Base-by-base conservation (phyloP, 2,888 invertebrate genomes). In the Mellilla xanthometata region DNA sequence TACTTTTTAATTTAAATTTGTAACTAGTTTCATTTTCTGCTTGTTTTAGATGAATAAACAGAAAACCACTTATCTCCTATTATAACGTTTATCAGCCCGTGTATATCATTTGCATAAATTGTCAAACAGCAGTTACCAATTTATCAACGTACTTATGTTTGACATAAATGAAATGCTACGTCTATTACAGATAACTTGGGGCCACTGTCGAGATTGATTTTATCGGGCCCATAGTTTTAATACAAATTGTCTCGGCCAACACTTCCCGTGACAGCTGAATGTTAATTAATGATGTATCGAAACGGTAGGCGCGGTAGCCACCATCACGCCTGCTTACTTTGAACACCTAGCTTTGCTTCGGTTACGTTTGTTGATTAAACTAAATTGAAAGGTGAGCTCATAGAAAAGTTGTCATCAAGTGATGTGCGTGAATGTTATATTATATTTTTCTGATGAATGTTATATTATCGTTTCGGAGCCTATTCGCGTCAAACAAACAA, bases 231-330 rank as follows among this genome's bases (percentile, higher is more conserved):
- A 39, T 41, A 48, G 51, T 49, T 55, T 49, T 53, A 55, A 57
- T 53, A 68, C 61, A 65, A 62, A 63, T 62, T 68, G 70, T 69
- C 69, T 73, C 65, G 58, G 51, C 63, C 62, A 71, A 76, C 73
- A 64, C 72, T 68, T 69, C 62, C 62, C 70, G 60, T 75, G 76
- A 76, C 72, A 76, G 70, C 68, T 65, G 64, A 62, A 68, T 75
- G 70, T 72, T 70, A 69, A 73, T 76, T 68, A 71, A 72, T 73
- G 74, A 76, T 74, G 68, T 65, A 76, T 75, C 54, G 68, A 47
- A 13, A 26, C 35, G 34, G 51, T 34, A 69, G 62, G 55, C 57
- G 55, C 65, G 56, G 48, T 62, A 31, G 19, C 15, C 19, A 24
- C 11, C 38, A 41, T 34, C 11, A 15, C 23, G 36, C 35, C 32